Evolutionary conservation across 1,140 invertebrate genomes (phyloP).

Genomic region (Bilobella aurantiaca): DNA sequence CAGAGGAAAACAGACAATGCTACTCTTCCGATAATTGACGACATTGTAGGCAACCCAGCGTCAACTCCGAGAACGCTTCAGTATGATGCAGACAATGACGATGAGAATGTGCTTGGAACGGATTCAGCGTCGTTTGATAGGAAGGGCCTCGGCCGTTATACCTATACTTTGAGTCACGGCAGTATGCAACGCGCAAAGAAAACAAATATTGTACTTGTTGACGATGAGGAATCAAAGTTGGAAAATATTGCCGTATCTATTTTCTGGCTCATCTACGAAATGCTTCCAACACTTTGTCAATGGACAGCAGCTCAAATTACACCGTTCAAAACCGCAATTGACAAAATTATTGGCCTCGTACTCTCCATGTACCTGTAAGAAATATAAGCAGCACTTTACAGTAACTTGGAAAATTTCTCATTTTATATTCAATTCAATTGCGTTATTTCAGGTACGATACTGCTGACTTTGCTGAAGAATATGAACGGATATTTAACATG

Average conservation of each 20-base stretch:
- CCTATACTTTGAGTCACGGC: not conserved
- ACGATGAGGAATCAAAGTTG: not conserved
- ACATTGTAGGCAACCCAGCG: no score
- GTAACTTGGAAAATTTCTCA: not conserved
- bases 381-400: no score
- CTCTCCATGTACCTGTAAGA: constrained; percentile 4
- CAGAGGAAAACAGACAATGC: not conserved
- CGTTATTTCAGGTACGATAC: not conserved
- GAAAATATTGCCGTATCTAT: not conserved
- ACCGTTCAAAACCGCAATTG: not conserved
- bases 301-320: not conserved
- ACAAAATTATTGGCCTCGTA: not conserved
- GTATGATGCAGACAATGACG: no score
- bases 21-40: no score
- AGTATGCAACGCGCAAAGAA: not conserved
- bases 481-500: not conserved
- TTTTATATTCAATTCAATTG: not conserved
- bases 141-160: not conserved
- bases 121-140: no score
- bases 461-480: not conserved
- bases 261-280: not conserved
- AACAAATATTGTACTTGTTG: not conserved
- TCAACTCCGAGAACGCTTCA: no score
- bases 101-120: no score
- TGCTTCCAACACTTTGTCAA: not conserved